Evolutionary conservation across 2,888 invertebrate species (phyloP).

Genomic region (Polyploca ridens): DNA sequence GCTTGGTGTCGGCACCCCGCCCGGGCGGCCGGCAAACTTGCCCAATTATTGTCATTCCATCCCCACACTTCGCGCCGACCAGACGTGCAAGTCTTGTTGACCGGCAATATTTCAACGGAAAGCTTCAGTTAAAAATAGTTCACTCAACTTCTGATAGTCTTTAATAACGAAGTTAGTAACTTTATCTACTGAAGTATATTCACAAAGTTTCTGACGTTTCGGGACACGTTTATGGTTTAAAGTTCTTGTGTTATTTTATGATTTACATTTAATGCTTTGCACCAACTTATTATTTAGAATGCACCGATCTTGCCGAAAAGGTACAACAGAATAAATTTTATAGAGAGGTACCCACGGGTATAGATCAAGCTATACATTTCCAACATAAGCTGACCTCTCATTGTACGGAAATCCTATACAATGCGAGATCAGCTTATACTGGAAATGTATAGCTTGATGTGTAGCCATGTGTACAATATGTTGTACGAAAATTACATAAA

Average conservation of each 20-base stretch:
- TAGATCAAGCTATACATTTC: no score
- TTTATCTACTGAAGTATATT: slow-evolving; percentile 16
- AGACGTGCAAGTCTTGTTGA: slow-evolving; percentile 13
- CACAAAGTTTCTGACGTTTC: neutral
- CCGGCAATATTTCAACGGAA: slow-evolving; percentile 20
- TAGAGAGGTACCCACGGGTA: no score
- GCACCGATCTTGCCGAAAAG: no score
- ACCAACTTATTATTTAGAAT: no score
- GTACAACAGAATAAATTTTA: no score
- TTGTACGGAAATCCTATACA: no score
- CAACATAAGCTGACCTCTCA: no score
- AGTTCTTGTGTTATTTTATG: neutral
- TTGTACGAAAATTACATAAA: no score
- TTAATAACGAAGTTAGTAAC: slow-evolving; percentile 25
- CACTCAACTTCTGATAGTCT: slow-evolving; percentile 27
- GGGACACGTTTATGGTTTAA: neutral
- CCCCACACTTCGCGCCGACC: slow-evolving; percentile 33
- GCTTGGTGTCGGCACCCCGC: slow-evolving; percentile 38
- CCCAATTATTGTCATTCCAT: slow-evolving; percentile 64
- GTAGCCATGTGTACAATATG: no score
- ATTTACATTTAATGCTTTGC: no score
- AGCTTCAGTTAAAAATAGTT: slow-evolving; percentile 27
- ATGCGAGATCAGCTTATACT: no score
- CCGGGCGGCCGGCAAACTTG: slow-evolving; percentile 48
- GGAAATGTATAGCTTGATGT: no score